Evolutionary conservation across 1,140 invertebrate species (phyloP).

Genomic region (Lineus longissimus): DNA sequence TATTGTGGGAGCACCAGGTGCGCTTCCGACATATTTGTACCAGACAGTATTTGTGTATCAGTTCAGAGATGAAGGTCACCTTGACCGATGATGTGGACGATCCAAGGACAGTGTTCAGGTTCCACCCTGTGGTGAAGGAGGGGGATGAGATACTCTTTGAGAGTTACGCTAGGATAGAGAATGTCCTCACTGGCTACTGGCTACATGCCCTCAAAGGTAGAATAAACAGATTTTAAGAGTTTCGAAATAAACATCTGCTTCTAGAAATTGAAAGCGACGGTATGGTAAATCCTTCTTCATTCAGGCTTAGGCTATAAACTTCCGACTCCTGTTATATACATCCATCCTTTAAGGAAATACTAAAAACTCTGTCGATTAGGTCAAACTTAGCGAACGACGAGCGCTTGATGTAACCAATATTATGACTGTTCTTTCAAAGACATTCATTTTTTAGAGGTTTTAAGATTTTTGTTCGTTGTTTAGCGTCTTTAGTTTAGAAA

Average conservation of each 20-base stretch:
- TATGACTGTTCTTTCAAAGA: no score
- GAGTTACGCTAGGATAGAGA: conserved; percentile 52
- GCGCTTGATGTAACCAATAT: no score
- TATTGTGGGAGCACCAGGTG: conserved; percentile 52
- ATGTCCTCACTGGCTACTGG: conserved; percentile 52
- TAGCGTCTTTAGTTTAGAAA: no score
- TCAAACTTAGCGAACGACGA: no score
- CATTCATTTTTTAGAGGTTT: no score
- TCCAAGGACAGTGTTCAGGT: conserved; percentile 50
- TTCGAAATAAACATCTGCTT: not conserved
- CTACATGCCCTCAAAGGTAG: conserved; percentile 52
- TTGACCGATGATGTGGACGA: conserved; percentile 43
- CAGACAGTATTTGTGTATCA: conserved; percentile 49
- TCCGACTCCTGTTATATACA: no score
- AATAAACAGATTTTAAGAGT: not conserved
- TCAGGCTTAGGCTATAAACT: no score
- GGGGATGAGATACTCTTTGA: conserved; percentile 49
- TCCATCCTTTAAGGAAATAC: no score
- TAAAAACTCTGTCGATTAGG: no score
- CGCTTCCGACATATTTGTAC: conserved; percentile 50
- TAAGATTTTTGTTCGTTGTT: no score
- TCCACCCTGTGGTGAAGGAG: conserved; percentile 52
- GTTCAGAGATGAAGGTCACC: conserved; percentile 40
- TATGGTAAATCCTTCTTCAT: not conserved
- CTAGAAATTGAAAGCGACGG: not conserved